These are phyloP conservation scores for Tupiocoris notatus DNA, from an alignment of 2,888 invertebrate species.

Conservation along the genomic window DNA sequence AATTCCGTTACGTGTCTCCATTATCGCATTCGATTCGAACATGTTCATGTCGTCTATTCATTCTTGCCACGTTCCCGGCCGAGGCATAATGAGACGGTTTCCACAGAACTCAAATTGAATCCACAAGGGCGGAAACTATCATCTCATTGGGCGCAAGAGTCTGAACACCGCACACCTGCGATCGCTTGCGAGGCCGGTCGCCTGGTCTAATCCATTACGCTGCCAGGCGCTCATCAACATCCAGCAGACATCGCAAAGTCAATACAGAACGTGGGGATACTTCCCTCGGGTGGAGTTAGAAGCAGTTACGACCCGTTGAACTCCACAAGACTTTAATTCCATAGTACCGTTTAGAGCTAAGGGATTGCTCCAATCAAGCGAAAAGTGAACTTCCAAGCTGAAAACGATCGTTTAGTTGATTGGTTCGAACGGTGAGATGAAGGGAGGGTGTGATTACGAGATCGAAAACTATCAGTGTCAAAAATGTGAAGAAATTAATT, in stretches of 20 bases:
- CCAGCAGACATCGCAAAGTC: no score
- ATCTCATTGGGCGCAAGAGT: not conserved
- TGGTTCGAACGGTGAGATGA: no score
- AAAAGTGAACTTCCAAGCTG: not conserved
- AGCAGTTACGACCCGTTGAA: not conserved
- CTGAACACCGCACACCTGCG: not conserved
- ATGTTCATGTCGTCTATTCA: no score
- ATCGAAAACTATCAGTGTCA: not conserved
- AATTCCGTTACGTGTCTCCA: no score
- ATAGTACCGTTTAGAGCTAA: no score
- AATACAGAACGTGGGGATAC: no score
- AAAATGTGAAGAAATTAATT: no score
- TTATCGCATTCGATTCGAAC: no score
- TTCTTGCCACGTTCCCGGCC: not conserved
- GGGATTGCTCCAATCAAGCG: not conserved
- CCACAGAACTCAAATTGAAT: not conserved
- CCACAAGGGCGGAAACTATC: not conserved
- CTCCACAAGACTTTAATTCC: no score
- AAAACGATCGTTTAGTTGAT: not conserved
- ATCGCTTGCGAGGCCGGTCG: not conserved
- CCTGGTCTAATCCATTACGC: not conserved
- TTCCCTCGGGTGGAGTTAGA: not conserved
- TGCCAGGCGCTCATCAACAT: not conserved
- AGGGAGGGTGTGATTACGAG: no score
- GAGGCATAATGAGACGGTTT: not conserved